Conservation (phyloP, 2,113 vertebrate genomes). For the Stegastes partitus region DNA sequence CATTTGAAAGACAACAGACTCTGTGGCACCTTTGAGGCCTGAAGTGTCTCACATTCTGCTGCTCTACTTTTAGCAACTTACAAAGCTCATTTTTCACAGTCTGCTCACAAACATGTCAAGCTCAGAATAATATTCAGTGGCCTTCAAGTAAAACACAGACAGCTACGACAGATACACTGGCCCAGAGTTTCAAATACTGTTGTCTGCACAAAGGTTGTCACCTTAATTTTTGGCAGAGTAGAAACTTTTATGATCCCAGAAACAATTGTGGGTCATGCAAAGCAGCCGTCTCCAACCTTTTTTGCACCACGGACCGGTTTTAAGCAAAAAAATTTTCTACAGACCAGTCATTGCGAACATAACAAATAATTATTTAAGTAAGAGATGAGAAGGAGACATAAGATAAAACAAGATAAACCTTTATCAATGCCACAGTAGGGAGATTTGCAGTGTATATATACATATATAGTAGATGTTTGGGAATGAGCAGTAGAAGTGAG, state of each 20-base stretch:
- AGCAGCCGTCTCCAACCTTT: too few relatives aligned
- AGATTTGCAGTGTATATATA: too few relatives aligned
- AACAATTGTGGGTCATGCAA: not conserved
- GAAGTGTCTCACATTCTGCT: constrained; percentile 10
- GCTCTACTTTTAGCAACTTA: constrained; percentile 47
- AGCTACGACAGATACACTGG: not conserved
- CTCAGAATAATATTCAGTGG: constrained; percentile 35
- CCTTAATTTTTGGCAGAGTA: not conserved
- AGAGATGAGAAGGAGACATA: too few relatives aligned
- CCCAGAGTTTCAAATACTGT: not conserved
- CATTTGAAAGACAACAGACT: constrained; percentile 51
- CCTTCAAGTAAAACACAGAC: constrained; percentile 24
- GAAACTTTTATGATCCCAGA: too few relatives aligned
- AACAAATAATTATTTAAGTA: too few relatives aligned
- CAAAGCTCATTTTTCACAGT: constrained; percentile 50
- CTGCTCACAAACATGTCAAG: constrained; percentile 50
- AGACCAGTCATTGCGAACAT: too few relatives aligned
- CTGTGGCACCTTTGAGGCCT: constrained; percentile 29
- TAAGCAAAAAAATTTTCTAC: too few relatives aligned
- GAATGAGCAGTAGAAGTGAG: too few relatives aligned
- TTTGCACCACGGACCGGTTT: too few relatives aligned
- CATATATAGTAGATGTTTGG: too few relatives aligned
- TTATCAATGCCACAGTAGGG: too few relatives aligned
- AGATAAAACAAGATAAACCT: too few relatives aligned
- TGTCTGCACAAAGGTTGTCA: not conserved